These are phyloP conservation scores for Gavia stellata DNA, from an alignment of 2,113 vertebrate species.

Conservation along the genomic window DNA sequence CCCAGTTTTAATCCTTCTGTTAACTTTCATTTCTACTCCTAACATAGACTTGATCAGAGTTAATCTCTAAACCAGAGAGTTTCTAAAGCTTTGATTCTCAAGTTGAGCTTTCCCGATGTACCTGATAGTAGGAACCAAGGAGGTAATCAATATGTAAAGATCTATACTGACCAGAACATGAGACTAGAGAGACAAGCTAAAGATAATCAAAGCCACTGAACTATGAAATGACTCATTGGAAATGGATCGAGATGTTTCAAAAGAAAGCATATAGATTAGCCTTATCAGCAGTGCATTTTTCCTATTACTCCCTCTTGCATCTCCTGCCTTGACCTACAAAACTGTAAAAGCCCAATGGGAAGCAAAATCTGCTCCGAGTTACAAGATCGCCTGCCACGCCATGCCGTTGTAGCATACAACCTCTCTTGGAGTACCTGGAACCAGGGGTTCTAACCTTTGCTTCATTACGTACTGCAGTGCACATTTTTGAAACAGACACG, in stretches of 20 bases:
- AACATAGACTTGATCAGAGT: not conserved
- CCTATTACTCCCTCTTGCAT: not conserved
- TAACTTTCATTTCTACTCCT: not conserved
- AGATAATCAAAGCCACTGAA: not conserved
- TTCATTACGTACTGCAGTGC: rapidly evolving
- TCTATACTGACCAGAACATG: rapidly evolving
- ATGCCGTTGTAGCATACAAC: rapidly evolving
- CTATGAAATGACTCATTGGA: not conserved
- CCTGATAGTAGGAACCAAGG: not conserved
- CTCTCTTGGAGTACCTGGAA: not conserved
- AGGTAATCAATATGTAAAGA: not conserved
- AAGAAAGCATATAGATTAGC: not conserved
- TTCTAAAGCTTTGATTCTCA: not conserved
- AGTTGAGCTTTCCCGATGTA: not conserved
- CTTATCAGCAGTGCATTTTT: not conserved
- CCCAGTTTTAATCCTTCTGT: not conserved
- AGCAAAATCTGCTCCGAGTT: not conserved
- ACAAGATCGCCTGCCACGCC: rapidly evolving
- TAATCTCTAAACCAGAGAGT: not conserved
- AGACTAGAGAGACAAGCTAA: not conserved
- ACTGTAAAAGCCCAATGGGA: not conserved
- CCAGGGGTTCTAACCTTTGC: not conserved
- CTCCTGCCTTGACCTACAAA: not conserved
- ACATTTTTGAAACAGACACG: not conserved
- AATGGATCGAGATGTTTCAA: not conserved